Evolutionary conservation across 2,888 invertebrate species (phyloP).

Genomic region (Drosophila quinaria): DNA sequence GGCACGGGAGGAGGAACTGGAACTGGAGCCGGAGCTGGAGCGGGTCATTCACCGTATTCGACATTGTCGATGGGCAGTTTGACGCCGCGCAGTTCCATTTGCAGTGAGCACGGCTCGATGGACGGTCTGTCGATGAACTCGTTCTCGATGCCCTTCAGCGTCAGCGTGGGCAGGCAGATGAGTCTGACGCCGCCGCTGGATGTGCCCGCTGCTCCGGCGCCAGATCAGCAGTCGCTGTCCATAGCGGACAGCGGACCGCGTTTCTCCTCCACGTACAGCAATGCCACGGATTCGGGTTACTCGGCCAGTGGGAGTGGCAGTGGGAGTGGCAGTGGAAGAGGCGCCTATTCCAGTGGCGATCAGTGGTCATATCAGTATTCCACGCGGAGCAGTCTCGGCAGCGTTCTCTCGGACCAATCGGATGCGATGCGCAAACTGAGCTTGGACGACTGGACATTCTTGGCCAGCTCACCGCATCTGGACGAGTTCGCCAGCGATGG

Average conservation of each 20-base stretch:
- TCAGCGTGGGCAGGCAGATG: slow-evolving; percentile 78
- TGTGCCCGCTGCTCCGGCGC: slow-evolving; percentile 68
- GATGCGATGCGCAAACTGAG: slow-evolving; percentile 83
- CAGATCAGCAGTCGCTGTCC: slow-evolving; percentile 74
- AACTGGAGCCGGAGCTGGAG: slow-evolving; percentile 24
- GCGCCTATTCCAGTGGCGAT: slow-evolving; percentile 79
- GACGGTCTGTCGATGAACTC: slow-evolving; percentile 85
- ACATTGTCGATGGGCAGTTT: slow-evolving; percentile 78
- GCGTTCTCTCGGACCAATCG: slow-evolving; percentile 83
- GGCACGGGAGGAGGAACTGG: slow-evolving; percentile 33
- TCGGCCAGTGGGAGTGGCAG: slow-evolving; percentile 82
- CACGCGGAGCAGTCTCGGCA: slow-evolving; percentile 85
- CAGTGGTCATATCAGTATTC: slow-evolving; percentile 85
- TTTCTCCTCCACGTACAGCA: slow-evolving; percentile 83
- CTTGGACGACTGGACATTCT: slow-evolving; percentile 83
- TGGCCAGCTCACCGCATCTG: slow-evolving; percentile 68
- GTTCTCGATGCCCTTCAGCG: slow-evolving; percentile 83
- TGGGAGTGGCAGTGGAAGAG: slow-evolving; percentile 65
- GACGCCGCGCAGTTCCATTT: slow-evolving; percentile 84
- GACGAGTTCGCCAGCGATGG: slow-evolving; percentile 86
- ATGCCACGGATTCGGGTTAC: slow-evolving; percentile 85
- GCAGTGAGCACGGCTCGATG: slow-evolving; percentile 84
- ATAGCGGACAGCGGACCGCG: slow-evolving; percentile 73
- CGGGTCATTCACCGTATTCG: slow-evolving; percentile 77
- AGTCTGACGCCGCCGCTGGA: slow-evolving; percentile 83